These are phyloP conservation scores for Apamea monoglypha DNA, from an alignment of 2,888 invertebrate genomes.

Conservation along the genomic window DNA sequence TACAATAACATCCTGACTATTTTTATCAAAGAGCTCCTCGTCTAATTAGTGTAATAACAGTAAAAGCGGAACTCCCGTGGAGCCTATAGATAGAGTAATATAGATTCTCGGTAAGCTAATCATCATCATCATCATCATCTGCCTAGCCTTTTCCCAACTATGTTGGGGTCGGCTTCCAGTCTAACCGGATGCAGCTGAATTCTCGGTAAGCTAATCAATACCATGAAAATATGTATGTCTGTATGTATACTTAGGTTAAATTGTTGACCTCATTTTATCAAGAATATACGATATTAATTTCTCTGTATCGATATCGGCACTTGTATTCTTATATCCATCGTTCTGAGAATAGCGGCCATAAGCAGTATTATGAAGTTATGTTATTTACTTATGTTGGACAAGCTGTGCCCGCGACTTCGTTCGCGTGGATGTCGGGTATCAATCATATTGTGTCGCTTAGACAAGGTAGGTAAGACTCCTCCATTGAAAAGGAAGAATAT, in stretches of 20 bases:
- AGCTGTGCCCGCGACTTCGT: too few species aligned
- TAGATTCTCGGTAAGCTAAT: background rate
- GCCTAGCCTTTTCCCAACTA: too few species aligned
- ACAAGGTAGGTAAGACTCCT: too few species aligned
- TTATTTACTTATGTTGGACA: too few species aligned
- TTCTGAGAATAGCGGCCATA: background rate
- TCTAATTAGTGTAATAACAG: background rate
- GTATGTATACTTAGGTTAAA: constrained; percentile 5
- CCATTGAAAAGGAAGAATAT: too few species aligned
- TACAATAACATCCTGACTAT: background rate
- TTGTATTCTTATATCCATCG: background rate
- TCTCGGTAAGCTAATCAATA: too few species aligned
- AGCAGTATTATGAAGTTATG: background rate
- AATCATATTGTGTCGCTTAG: too few species aligned
- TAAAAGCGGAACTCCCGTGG: background rate
- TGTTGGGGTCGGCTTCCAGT: too few species aligned
- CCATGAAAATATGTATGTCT: background rate
- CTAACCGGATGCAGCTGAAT: too few species aligned
- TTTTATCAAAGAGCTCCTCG: too few species aligned
- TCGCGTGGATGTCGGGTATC: too few species aligned
- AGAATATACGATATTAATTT: constrained; percentile 23
- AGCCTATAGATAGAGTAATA: background rate
- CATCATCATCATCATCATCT: too few species aligned
- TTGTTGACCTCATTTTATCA: constrained; percentile 3
- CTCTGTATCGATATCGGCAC: constrained; percentile 1